phyloP scores from a whole-genome alignment of 1,140 invertebrate genomes.

The Neotoxoptera formosana region DNA sequence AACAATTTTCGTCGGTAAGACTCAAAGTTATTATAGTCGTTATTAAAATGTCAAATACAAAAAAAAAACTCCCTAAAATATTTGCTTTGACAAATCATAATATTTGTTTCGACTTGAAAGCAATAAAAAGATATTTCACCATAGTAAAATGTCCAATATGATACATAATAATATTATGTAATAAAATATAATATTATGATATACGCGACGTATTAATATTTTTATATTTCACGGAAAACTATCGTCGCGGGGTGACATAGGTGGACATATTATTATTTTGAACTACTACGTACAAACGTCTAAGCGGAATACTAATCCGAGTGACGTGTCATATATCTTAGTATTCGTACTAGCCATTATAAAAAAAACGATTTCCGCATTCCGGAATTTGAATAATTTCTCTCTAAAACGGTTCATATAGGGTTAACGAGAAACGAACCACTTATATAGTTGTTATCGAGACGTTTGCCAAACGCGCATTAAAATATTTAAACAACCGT shows the following conservation, averaged over 20 bases:
- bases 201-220: background rate
- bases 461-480: background rate
- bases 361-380: background rate
- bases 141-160: background rate
- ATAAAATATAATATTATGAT: too few species aligned
- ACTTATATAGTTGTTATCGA: slow-evolving; percentile 5
- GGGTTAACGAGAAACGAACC: background rate
- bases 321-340: background rate
- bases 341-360: background rate
- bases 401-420: background rate
- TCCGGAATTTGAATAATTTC: background rate
- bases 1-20: background rate
- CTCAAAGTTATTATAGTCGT: background rate
- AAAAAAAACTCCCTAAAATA: background rate
- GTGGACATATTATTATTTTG: background rate
- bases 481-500: background rate
- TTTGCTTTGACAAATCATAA: background rate
- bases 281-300: background rate
- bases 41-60: background rate
- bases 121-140: background rate
- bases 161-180: too few species aligned
- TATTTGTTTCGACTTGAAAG: background rate
- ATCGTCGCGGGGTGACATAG: background rate
- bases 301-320: background rate
- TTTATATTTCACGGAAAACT: background rate